Evolutionary conservation across 2,797 vertebrate species (phyloP).

Genomic region (Chelmon rostratus): DNA sequence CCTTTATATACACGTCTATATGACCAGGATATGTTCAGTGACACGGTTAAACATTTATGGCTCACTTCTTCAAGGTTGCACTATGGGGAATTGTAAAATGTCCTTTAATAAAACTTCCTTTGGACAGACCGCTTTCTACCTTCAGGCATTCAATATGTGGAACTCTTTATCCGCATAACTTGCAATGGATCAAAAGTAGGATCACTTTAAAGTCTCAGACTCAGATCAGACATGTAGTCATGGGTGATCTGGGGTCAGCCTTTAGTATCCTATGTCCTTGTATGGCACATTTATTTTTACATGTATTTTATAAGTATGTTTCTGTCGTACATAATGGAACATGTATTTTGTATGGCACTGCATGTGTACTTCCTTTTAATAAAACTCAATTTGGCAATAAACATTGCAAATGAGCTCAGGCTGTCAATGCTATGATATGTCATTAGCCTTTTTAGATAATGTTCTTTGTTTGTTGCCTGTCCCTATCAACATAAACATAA

Average conservation of each 20-base stretch:
- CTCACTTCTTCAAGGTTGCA: background rate
- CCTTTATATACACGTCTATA: background rate
- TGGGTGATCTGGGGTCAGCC: conserved; percentile 29
- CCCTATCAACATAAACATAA: conserved; percentile 44
- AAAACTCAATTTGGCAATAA: conserved; percentile 31
- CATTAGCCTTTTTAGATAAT: conserved; percentile 18
- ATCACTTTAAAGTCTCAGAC: conserved; percentile 38
- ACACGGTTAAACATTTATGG: conserved; percentile 21
- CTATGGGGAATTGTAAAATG: conserved; percentile 18
- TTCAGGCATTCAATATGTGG: conserved; percentile 24
- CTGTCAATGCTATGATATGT: conserved; percentile 46
- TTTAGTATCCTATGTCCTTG: conserved; percentile 19
- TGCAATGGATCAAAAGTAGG: conserved; percentile 18
- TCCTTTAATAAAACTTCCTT: conserved; percentile 31
- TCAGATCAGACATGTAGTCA: conserved; percentile 19
- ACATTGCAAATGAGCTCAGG: conserved; percentile 27
- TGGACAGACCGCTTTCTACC: conserved; percentile 13
- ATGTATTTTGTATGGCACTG: conserved; percentile 12
- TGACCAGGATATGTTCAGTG: conserved; percentile 2
- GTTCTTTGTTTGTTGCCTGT: conserved; percentile 27
- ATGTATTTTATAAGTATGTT: conserved; percentile 34
- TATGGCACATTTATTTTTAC: conserved; percentile 45
- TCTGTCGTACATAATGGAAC: conserved; percentile 18
- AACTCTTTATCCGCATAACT: conserved; percentile 14
- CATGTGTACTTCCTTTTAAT: conserved; percentile 24